Conservation (phyloP, 2,113 vertebrate genomes). For the Aptenodytes forsteri region DNA sequence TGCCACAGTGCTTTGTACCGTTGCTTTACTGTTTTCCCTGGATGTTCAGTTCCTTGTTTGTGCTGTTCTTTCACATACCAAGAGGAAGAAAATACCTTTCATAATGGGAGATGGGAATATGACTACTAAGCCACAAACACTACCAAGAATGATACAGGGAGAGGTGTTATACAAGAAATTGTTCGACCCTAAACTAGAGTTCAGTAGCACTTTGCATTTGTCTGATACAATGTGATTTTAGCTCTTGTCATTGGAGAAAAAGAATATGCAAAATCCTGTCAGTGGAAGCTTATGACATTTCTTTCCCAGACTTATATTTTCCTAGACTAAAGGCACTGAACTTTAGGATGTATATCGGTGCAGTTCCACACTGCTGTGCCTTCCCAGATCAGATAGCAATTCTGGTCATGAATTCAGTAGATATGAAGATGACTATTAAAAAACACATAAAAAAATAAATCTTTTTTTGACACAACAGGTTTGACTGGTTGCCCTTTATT, state of each 20-base stretch:
- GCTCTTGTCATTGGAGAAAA: background rate
- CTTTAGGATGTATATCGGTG: background rate
- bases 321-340: background rate
- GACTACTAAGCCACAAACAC: background rate
- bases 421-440: background rate
- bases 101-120: background rate
- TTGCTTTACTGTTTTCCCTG: background rate
- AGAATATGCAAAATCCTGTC: background rate
- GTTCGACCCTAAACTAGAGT: background rate
- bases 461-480: background rate
- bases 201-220: background rate
- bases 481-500: background rate
- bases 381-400: background rate
- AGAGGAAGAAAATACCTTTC: background rate
- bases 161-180: background rate
- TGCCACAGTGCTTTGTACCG: rapidly evolving
- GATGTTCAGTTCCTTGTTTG: background rate
- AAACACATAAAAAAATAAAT: background rate
- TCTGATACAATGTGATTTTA: background rate
- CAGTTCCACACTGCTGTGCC: background rate
- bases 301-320: background rate
- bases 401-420: background rate
- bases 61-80: background rate
- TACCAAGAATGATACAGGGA: background rate
- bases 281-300: background rate